These are phyloP conservation scores for Cygnus atratus DNA, from an alignment of 2,113 vertebrate species.

Conservation along the genomic window DNA sequence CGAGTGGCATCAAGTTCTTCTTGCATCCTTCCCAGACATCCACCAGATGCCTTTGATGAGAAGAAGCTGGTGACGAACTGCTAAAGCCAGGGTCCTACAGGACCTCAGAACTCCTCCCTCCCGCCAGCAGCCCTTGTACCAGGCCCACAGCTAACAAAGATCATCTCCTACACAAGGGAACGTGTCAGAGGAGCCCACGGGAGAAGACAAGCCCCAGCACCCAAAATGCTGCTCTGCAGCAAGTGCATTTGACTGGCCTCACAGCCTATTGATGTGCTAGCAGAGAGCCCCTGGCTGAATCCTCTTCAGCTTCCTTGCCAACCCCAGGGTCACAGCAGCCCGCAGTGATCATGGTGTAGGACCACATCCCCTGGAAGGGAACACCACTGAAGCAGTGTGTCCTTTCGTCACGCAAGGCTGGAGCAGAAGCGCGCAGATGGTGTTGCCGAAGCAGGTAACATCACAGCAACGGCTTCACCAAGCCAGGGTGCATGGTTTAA, in stretches of 20 bases:
- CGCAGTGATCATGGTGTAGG: background rate
- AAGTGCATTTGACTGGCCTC: background rate
- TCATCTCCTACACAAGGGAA: too few species aligned
- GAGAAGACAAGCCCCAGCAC: background rate
- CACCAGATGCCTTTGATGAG: background rate
- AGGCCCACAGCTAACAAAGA: background rate
- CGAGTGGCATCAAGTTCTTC: background rate
- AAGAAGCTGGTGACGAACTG: background rate
- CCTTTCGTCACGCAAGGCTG: background rate
- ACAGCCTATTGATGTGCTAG: background rate
- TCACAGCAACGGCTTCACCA: background rate
- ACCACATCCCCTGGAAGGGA: background rate
- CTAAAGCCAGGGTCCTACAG: background rate
- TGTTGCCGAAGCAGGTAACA: background rate
- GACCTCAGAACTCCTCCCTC: background rate
- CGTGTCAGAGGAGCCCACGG: too few species aligned
- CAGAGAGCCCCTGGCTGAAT: background rate
- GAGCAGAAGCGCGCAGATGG: background rate
- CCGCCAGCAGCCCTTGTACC: too few species aligned
- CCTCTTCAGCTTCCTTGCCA: background rate
- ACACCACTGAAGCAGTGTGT: accelerated
- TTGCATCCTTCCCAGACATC: background rate
- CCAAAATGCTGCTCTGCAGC: background rate
- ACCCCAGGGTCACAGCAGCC: background rate
- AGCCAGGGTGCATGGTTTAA: background rate